Base-by-base conservation (phyloP, 2,888 invertebrate species). In the Macrophya annulata region DNA sequence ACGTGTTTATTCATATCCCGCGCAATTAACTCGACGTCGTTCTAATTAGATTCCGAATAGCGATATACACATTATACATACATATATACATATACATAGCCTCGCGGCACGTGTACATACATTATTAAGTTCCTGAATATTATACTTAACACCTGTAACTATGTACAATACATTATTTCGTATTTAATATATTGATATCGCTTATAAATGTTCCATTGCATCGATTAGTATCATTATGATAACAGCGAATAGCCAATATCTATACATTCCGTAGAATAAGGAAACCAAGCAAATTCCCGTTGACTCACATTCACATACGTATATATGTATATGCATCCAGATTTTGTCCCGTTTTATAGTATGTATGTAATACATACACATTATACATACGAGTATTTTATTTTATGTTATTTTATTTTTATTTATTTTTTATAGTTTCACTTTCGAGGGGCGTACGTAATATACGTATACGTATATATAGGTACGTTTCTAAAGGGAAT, bases 31-130 rank as follows among this genome's bases (percentile, higher is more conserved):
- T 77, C 77, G 37, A 31, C 51, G 51, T 31, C 55, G 71, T 77
- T 77, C 55, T 77, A 77, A 77, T 77, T 77, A 77, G 77, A 77
- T 77, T 51, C n/a, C 31, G 31, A 55, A 77, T 17, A 31, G 31
- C 55, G 37, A 55, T 37, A 25, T 77, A 12, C 37, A 9, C 10
- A 37, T n/a, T 21, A 21, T n/a, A 8, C 15, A 15, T 3, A 21
- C 17, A 62, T 21, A 15, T n/a, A 15, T 10, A 45, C n/a, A 17
- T 45, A 72, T 1, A 21, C 2, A 10, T 4, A 45, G 4, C 43
- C 21, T 45, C 71, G 71, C 31, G 71, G 71, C 71, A 72, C 43
- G 21, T 43, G 17, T 71, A n/a, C 21, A 40, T 74, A 45, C 15
- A 40, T n/a, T 25, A 8, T 4, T 31, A 68, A 68, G n/a, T 17